A percentile compares a stretch with the other conserved stretches of the same genome.
phyloP scores from a whole-genome alignment of 2,888 invertebrate species.

The Ypsolopha scabrella region DNA sequence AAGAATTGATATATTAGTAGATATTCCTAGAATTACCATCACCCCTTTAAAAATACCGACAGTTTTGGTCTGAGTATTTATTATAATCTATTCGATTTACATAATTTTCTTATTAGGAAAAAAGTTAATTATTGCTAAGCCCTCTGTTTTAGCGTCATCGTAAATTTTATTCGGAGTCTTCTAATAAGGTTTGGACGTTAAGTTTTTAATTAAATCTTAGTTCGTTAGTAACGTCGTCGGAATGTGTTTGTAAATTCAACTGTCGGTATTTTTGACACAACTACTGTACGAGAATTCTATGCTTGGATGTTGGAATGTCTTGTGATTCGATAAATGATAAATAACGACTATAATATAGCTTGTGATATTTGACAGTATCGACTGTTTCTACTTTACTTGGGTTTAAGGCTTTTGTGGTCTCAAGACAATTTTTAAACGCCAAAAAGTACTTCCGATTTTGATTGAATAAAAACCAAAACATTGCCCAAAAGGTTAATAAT shows the following conservation, averaged over 20 bases:
- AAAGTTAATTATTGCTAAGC: constrained; percentile 48
- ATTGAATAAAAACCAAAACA: too few relatives aligned
- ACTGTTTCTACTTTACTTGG: too few relatives aligned
- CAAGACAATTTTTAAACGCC: too few relatives aligned
- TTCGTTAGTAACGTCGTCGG: constrained; percentile 39
- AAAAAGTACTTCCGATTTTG: too few relatives aligned
- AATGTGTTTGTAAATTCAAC: constrained; percentile 25
- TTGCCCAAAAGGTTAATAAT: too few relatives aligned
- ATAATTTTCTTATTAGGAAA: constrained; percentile 64
- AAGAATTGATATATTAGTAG: constrained; percentile 21
- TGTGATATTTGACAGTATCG: too few relatives aligned
- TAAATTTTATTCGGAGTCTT: constrained; percentile 48
- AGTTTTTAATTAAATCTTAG: constrained; percentile 55
- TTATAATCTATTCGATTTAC: constrained; percentile 57
- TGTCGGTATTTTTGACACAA: constrained; percentile 20
- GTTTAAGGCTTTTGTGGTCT: too few relatives aligned
- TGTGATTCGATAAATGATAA: too few relatives aligned
- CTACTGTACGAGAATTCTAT: constrained; percentile 9
- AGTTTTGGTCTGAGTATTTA: constrained; percentile 49
- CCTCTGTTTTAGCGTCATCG: constrained; percentile 59
- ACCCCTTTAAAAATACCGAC: background rate
- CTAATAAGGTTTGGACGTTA: constrained; percentile 33
- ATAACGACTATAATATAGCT: too few relatives aligned
- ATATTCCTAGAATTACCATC: background rate
- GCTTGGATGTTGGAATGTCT: too few relatives aligned